Percentiles rank a stretch among this genome's conserved stretches.
Evolutionary conservation across 2,888 invertebrate genomes (phyloP).

Genomic region (Nowickia ferox): DNA sequence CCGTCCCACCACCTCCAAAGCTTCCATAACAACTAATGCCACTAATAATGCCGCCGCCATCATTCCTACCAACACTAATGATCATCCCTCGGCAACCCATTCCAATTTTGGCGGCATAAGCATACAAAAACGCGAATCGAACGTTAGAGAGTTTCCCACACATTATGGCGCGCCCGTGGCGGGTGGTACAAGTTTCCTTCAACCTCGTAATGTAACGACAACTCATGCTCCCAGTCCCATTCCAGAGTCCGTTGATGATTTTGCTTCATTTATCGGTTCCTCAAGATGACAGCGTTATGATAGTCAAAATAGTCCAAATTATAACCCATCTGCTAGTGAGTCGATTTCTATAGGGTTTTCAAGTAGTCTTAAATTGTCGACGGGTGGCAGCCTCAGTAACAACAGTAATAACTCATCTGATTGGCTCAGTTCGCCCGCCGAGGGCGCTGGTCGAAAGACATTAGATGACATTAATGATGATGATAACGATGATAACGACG

Average conservation of each 20-base stretch:
- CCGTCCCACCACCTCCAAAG: slow-evolving; percentile 68
- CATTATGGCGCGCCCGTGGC: slow-evolving; percentile 76
- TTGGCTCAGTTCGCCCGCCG: slow-evolving; percentile 75
- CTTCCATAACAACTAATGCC: slow-evolving; percentile 77
- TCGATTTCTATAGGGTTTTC: slow-evolving; percentile 79
- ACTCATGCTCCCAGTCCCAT: slow-evolving; percentile 75
- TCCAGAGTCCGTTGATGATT: slow-evolving; percentile 80
- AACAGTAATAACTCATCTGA: slow-evolving; percentile 77
- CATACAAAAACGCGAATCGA: slow-evolving; percentile 74
- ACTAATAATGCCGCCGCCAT: slow-evolving; percentile 49
- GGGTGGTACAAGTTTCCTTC: slow-evolving; percentile 76
- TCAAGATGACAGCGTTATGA: slow-evolving; percentile 80
- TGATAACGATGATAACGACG: slow-evolving; percentile 6
- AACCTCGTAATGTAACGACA: slow-evolving; percentile 75
- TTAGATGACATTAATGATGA: slow-evolving; percentile 25
- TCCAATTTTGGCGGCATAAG: slow-evolving; percentile 74
- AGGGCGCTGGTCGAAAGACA: slow-evolving; percentile 43
- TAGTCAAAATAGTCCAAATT: slow-evolving; percentile 76
- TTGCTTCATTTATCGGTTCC: slow-evolving; percentile 77
- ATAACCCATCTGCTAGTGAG: slow-evolving; percentile 78
- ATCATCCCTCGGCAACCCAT: slow-evolving; percentile 56
- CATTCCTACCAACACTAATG: slow-evolving; percentile 51
- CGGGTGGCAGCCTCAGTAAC: slow-evolving; percentile 69
- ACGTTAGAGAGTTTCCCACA: slow-evolving; percentile 76
- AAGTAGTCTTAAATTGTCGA: slow-evolving; percentile 78